phyloP scores from a whole-genome alignment of 2,888 invertebrate genomes.

The Conops quadrifasciatus region DNA sequence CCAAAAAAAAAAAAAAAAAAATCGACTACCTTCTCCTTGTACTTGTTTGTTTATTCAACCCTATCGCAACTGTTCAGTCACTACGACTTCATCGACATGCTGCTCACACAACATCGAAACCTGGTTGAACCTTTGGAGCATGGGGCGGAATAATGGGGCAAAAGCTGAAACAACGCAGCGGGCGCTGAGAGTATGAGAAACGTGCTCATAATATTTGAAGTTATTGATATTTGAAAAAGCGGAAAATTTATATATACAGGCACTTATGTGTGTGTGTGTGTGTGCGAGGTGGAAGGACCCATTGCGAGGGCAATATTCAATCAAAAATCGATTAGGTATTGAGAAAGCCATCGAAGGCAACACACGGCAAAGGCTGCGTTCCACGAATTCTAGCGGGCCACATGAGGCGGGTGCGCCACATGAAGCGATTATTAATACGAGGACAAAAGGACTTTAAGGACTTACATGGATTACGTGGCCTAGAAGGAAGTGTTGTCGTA shows the following conservation, averaged over 20 bases:
- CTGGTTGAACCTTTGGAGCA: background rate
- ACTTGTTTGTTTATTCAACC: constrained; percentile 34
- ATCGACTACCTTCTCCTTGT: constrained; percentile 6
- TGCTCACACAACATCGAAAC: constrained; percentile 3
- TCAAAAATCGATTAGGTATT: constrained; percentile 65
- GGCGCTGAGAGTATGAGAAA: constrained; percentile 49
- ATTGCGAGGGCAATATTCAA: constrained; percentile 60
- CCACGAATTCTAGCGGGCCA: background rate
- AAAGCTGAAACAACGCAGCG: background rate
- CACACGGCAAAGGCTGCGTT: background rate
- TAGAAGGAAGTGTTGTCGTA: background rate
- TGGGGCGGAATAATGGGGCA: background rate
- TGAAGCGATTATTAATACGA: constrained; percentile 31
- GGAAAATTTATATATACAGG: constrained; percentile 57
- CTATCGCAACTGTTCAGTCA: constrained; percentile 30
- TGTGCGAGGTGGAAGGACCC: constrained; percentile 38
- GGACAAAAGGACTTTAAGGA: constrained; percentile 22
- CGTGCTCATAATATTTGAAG: constrained; percentile 65
- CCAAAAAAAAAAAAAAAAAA: background rate
- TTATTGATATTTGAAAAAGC: constrained; percentile 65
- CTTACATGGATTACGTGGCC: constrained; percentile 10
- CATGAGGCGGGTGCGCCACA: background rate
- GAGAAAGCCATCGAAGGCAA: constrained; percentile 25
- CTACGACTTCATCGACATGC: constrained; percentile 32
- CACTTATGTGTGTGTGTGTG: constrained; percentile 14